Evolutionary conservation across 2,113 vertebrate genomes (phyloP), one percentile per base, ranked within the genome.

Genomic region (Dendropsophus ebraccatus): DNA sequence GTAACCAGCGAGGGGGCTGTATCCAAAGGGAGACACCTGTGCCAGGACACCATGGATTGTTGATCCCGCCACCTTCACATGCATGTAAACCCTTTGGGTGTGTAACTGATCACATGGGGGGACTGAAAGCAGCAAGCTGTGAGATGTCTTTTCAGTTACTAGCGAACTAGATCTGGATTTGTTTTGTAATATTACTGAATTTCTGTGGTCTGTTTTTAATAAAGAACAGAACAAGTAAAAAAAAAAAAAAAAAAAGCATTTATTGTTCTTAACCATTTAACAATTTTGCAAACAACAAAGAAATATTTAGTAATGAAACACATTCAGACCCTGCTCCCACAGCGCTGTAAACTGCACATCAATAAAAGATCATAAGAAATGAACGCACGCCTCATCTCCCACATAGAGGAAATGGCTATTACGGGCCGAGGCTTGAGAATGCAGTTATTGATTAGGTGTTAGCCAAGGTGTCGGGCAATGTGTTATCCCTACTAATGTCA

Each of bases 121-220:
- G 70, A 23, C 73, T 75, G 73, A 28, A n/a, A 52, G 47, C 74
- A 77, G 49, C 47, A 35, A 77, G 62, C 12, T 25, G 35, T 32
- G 13, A 47, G 60, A 62, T 65, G 28, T 83, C 28, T 83, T 83
- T 84, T 84, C 69, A 56, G 56, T 84, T 74, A 28, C 23, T 72
- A 74, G 30, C 1, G 35, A 30, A 49, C 49, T 16, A 83, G n/a
- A 72, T 52, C 65, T 54, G 28, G 21, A 45, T 47, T 84, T 84
- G 35, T 84, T 56, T 84, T 84, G 82, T 84, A 74, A 60, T 74
- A 83, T 52, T 25, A 50, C 13, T 75, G 41, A 82, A 65, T 73
- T 14, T 72, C 70, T 60, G 50, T 60, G 35, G 11, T 84, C 82
- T 84, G 82, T 84, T 84, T 84, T 84, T 73, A 84, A 84, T 74